A percentile compares a stretch with the other conserved stretches of the same genome.
Conservation (phyloP, 2,113 vertebrate species). For the Mola mola region DNA sequence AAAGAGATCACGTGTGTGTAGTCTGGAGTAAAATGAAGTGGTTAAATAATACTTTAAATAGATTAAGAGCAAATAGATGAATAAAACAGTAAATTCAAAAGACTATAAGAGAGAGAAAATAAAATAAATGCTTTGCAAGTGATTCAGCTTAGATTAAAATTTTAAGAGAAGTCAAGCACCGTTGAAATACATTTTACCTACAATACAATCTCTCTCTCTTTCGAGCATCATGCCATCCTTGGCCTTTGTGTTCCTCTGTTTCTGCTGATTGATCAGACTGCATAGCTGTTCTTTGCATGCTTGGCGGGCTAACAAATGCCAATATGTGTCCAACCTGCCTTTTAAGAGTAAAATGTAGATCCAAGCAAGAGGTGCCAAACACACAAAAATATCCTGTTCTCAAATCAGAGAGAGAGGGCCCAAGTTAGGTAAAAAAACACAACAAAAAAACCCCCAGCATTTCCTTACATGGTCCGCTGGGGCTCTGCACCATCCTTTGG, state of each 20-base stretch:
- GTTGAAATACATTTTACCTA: constrained; percentile 76
- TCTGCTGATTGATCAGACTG: constrained; percentile 65
- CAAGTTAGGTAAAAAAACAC: constrained; percentile 46
- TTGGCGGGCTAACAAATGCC: constrained; percentile 62
- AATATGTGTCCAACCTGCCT: constrained; percentile 58
- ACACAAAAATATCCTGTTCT: constrained; percentile 49
- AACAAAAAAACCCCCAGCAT: constrained; percentile 43
- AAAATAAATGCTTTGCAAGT: constrained; percentile 62
- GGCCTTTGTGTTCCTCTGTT: constrained; percentile 58
- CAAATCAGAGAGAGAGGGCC: constrained; percentile 80
- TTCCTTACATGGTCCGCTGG: constrained; percentile 79
- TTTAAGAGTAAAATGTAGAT: constrained; percentile 66
- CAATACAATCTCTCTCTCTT: constrained; percentile 61
- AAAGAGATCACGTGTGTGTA: constrained; percentile 32
- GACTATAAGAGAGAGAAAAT: constrained; percentile 54
- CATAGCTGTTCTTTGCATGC: constrained; percentile 78
- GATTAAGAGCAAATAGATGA: constrained; percentile 47
- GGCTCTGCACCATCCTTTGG: constrained; percentile 78
- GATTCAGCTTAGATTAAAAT: constrained; percentile 61
- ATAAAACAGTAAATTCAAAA: constrained; percentile 60
- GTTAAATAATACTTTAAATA: constrained; percentile 58
- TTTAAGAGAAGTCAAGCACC: constrained; percentile 81
- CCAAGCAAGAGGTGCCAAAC: constrained; percentile 58
- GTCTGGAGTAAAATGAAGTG: constrained; percentile 42
- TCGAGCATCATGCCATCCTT: constrained; percentile 54